Evolutionary conservation across 2,113 vertebrate genomes (phyloP).

Genomic region (Microcebus tavaratra): DNA sequence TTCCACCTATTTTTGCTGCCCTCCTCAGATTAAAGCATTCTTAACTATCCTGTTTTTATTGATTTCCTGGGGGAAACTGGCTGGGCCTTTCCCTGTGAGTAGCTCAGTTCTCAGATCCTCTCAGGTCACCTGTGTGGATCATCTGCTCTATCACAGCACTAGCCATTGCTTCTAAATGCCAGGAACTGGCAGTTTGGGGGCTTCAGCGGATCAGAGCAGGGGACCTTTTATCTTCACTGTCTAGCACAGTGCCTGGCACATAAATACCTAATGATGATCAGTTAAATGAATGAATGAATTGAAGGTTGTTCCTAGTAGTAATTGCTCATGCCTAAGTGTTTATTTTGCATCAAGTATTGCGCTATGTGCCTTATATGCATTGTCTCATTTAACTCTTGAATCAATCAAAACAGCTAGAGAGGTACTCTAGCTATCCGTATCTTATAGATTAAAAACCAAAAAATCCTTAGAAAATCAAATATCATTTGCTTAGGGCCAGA

Average conservation of each 20-base stretch:
- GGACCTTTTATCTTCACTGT: neutral
- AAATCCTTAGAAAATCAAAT: neutral
- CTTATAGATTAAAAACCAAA: neutral
- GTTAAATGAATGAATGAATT: neutral
- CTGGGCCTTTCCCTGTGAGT: neutral
- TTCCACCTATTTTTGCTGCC: neutral
- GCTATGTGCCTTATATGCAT: neutral
- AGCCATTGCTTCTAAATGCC: neutral
- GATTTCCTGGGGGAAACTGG: neutral
- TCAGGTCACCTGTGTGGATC: neutral
- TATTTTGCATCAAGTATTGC: neutral
- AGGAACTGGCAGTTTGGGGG: neutral
- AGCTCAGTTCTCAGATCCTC: neutral
- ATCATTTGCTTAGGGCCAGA: neutral
- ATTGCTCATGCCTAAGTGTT: neutral
- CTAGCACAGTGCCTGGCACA: too few species aligned
- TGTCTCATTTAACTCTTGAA: conserved; percentile 1
- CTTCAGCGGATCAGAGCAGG: neutral
- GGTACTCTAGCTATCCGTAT: neutral
- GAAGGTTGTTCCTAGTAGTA: neutral
- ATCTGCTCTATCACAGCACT: neutral
- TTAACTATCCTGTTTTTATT: neutral
- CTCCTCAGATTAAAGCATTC: neutral
- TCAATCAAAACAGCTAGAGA: neutral
- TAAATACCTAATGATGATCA: neutral